These are phyloP conservation scores for Perccottus glenii DNA, from an alignment of 2,113 vertebrate genomes.

Conservation along the genomic window DNA sequence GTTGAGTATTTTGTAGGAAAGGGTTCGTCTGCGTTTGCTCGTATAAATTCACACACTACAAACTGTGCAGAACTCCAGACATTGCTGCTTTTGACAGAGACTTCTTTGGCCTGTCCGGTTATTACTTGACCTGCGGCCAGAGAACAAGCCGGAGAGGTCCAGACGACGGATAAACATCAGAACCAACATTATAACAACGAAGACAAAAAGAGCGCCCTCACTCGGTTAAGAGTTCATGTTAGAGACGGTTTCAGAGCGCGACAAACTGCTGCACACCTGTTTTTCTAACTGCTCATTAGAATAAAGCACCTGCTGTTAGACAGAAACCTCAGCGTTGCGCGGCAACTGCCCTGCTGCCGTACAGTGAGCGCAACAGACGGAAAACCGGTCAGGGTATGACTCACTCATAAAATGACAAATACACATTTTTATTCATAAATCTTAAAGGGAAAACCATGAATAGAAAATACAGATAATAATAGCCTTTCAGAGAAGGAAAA, in stretches of 20 bases:
- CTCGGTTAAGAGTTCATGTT: too few species aligned
- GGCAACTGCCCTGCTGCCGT: too few species aligned
- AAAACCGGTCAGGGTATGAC: not conserved
- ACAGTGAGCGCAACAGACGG: not conserved
- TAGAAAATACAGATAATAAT: too few species aligned
- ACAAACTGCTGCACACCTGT: too few species aligned
- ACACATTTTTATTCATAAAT: not conserved
- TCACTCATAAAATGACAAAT: not conserved
- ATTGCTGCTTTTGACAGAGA: not conserved
- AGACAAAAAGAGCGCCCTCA: not conserved
- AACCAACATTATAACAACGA: slow-evolving; percentile 18
- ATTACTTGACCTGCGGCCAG: too few species aligned
- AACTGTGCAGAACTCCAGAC: slow-evolving; percentile 30
- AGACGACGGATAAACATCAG: slow-evolving; percentile 11
- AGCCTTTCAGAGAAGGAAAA: too few species aligned
- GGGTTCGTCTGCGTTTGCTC: not conserved
- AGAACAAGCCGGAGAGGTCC: not conserved
- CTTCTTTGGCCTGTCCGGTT: not conserved
- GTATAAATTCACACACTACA: slow-evolving; percentile 45
- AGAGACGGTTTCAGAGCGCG: too few species aligned
- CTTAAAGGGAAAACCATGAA: not conserved
- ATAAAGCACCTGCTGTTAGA: too few species aligned
- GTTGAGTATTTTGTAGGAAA: slow-evolving; percentile 20
- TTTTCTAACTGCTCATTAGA: too few species aligned
- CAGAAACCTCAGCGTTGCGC: too few species aligned